Conservation (phyloP, 2,797 vertebrate genomes). For the Poecilia picta region DNA sequence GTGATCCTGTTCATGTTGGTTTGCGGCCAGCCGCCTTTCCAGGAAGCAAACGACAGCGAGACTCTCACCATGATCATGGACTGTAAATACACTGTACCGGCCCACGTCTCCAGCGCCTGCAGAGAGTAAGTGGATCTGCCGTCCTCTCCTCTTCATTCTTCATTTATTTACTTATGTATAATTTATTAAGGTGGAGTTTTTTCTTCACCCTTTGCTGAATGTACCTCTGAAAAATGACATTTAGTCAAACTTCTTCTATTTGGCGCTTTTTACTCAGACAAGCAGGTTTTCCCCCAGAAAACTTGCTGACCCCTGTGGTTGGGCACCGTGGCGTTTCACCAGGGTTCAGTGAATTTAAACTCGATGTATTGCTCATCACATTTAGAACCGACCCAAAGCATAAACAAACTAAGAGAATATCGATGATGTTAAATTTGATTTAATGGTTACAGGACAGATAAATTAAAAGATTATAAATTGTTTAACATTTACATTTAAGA, state of each 20-base stretch:
- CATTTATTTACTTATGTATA: not conserved
- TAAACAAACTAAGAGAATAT: no score
- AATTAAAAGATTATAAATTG: no score
- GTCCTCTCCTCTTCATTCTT: not conserved
- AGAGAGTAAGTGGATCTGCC: slow-evolving; percentile 81
- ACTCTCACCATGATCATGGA: slow-evolving; percentile 95
- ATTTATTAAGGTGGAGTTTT: not conserved
- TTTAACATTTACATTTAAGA: no score
- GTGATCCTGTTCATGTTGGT: slow-evolving; percentile 93
- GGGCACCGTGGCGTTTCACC: no score
- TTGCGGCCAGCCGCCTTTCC: slow-evolving; percentile 89
- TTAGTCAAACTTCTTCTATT: not conserved
- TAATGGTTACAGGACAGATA: no score
- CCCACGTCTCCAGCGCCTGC: slow-evolving; percentile 83
- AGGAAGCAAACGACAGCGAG: slow-evolving; percentile 92
- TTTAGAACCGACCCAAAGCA: no score
- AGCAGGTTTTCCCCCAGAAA: no score
- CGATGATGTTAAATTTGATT: no score
- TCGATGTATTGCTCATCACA: no score
- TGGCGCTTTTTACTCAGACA: not conserved
- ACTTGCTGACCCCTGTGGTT: no score
- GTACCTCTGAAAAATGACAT: not conserved
- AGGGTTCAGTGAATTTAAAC: no score
- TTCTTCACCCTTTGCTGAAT: not conserved
- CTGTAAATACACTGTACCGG: slow-evolving; percentile 88